Base-by-base conservation (phyloP, 2,888 invertebrate species). In the Harpalus rubripes region DNA sequence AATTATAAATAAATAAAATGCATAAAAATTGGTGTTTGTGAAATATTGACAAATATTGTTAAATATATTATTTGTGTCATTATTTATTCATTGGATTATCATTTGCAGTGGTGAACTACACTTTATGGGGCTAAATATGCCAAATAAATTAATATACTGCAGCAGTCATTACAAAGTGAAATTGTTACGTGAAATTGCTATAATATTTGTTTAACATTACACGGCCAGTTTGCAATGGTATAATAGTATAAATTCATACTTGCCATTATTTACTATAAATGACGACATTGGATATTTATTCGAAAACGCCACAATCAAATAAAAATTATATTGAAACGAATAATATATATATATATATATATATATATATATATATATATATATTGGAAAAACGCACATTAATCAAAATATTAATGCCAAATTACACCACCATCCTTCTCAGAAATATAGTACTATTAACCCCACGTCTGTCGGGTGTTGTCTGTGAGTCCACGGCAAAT, bases 1-100 rank as follows among this genome's bases (percentile, higher is more conserved):
- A 39, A 68, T 68, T 68, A 68, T 68, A 68, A 39, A 39, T 68
- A 68, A 39, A 68, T 15, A 68, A 32, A 63, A 63, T 18, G 12
- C 39, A 15, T 32, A 68, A 68, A 39, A 39, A n/a, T 68, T 7
- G 3, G 32, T 39, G 15, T 15, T 39, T 68, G 12, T 39, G n/a
- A 39, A 39, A 68, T 68, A 7, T n/a, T 1, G 12, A 7, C 6
- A 32, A 65, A 32, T 65, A 65, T 65, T 32, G 68, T 63, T 26
- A 22, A 63, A n/a, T 18, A 63, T 26, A 63, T 52, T 52, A 52
- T 10, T 52, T 52, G 44, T 12, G 12, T 52, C 44, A 52, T 10
- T 52, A 52, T 52, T 52, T 52, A 52, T 52, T 52, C 12, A 52
- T 52, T 52, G 44, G 10, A 12, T 10, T 44, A 44, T 52, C 44